These are phyloP conservation scores for Meloidogyne floridensis DNA, from an alignment of 1,140 invertebrate genomes.

Conservation along the genomic window DNA sequence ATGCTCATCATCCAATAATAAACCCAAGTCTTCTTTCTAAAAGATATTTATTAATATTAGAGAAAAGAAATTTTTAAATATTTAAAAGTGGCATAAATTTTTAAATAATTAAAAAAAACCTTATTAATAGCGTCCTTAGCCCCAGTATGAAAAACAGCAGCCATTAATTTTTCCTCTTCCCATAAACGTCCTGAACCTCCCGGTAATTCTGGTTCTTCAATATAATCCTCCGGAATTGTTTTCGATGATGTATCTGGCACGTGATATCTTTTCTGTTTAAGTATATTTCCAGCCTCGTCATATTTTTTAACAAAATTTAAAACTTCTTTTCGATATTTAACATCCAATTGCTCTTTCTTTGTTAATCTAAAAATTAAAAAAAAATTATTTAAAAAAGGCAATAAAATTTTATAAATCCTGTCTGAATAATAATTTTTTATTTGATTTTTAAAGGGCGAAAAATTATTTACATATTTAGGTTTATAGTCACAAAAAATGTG, in stretches of 20 bases:
- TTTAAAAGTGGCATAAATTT: too few species aligned
- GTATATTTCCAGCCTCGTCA: conserved; percentile 85
- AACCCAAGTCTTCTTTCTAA: conserved; percentile 79
- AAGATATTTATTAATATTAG: not conserved
- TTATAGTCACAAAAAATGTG: too few species aligned
- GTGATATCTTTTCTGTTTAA: conserved; percentile 71
- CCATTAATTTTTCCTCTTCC: conserved; percentile 94
- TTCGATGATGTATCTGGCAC: conserved; percentile 57
- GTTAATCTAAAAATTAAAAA: conserved; percentile 73
- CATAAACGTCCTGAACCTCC: conserved; percentile 94
- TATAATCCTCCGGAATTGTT: conserved; percentile 71
- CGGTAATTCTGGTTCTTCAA: conserved; percentile 86
- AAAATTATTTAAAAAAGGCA: conserved; percentile 19
- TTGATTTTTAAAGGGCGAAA: too few species aligned
- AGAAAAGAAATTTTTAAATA: not conserved
- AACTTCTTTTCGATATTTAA: conserved; percentile 87
- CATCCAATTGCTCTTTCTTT: conserved; percentile 78
- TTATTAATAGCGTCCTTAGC: conserved; percentile 78
- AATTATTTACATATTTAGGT: too few species aligned
- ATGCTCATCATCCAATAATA: conserved; percentile 85
- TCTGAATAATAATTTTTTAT: too few species aligned
- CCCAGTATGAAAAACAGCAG: conserved; percentile 88
- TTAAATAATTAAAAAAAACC: not conserved
- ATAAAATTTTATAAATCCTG: not conserved
- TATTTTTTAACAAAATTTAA: conserved; percentile 89